Evolutionary conservation across 2,797 vertebrate species (phyloP).

Genomic region (Chiroxiphia lanceolata): DNA sequence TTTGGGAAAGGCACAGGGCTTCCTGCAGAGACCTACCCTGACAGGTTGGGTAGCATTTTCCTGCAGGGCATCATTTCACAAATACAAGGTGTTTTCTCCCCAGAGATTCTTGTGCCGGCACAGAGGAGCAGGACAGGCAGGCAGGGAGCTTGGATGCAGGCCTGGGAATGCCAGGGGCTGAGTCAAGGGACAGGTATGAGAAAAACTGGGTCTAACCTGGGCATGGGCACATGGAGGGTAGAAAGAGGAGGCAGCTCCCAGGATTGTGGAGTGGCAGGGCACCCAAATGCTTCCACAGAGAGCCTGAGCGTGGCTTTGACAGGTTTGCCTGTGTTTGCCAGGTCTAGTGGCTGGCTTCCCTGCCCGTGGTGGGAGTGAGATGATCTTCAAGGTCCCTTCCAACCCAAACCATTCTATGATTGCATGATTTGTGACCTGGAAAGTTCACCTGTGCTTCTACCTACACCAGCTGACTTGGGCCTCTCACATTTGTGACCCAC

Average conservation of each 20-base stretch:
- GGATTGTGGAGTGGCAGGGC: too few relatives aligned
- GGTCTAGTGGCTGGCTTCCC: not conserved
- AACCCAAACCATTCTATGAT: not conserved
- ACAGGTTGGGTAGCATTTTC: not conserved
- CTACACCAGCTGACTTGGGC: not conserved
- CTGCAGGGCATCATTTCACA: not conserved
- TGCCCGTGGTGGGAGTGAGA: not conserved
- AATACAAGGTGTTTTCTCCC: not conserved
- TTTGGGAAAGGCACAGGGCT: not conserved
- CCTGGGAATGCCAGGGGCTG: not conserved
- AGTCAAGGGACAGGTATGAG: not conserved
- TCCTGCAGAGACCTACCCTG: not conserved
- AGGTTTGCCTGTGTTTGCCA: not conserved
- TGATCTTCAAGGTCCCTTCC: not conserved
- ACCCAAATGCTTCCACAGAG: not conserved
- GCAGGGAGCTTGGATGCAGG: not conserved
- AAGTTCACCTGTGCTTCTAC: not conserved
- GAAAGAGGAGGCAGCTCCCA: not conserved
- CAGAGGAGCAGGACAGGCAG: not conserved
- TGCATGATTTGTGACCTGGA: not conserved
- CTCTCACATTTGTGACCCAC: not conserved
- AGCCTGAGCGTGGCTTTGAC: accelerated
- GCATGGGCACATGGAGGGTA: not conserved
- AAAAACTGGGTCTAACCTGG: not conserved
- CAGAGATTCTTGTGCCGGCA: not conserved